Evolutionary conservation across 1,140 invertebrate genomes (phyloP), one percentile per base, ranked within the genome.

Genomic region (Brachionus manjavacas): DNA sequence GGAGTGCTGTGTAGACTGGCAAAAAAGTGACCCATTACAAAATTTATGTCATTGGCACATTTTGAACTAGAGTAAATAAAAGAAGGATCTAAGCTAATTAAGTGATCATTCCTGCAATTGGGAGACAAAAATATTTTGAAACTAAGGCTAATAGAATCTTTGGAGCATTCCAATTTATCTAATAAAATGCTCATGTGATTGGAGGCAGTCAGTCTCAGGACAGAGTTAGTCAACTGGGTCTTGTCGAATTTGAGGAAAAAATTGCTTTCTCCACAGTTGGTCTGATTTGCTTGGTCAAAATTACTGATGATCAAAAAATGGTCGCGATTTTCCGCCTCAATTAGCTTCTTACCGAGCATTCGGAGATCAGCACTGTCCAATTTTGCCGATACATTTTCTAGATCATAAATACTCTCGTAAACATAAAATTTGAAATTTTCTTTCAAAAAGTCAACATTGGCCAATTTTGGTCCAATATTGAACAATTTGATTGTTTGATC

Each of bases 371-470:
- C 11, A 23, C 0, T 12, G 8, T 14, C 25, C 2, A 76, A 31
- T 12, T 76, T 23, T 14, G 9, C 9, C 1, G 6, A 12, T 49
- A 0, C 3, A 28, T 7, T 20, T 49, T 20, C 41, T 7, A 46
- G 28, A 14, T 46, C 72, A 25, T 20, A 28, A 76, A 49, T 12
- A 25, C 20, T 49, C 14, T 76, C 41, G 25, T 76, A 76, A n/a
- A 76, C 4, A 20, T 25, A 49, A 76, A 76, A 76, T 49, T 46
- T 76, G 46, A 74, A 74, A 20, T 74, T 74, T 16, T 39, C 35
- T 4, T 16, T 39, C n/a, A 25, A 43, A 25, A 25, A 28, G 35
- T 23, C 20, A 11, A 74, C 23, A 11, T 76, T 25, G 2, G 39
- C 14, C 12, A 25, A 14, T 12, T 25, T 76, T 49, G 23, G 12